Conservation (phyloP, 2,888 invertebrate species). For the Lottia gigantea region DNA sequence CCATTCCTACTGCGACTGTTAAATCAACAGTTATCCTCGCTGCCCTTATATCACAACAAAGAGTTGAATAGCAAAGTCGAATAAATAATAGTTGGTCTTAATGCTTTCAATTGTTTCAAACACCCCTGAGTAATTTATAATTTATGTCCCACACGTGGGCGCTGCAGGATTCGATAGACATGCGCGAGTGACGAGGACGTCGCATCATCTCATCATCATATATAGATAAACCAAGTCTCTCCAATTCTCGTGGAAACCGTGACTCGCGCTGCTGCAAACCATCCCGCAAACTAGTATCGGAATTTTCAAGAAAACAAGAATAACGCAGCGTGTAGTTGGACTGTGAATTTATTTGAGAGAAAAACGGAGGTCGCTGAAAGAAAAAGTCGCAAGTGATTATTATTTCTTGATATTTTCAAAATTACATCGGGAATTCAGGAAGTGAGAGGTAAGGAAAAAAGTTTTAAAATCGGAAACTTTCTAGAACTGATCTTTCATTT, state of each 20-base stretch:
- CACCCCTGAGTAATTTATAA: not conserved
- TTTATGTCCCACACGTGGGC: constrained; percentile 7
- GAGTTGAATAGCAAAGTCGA: not conserved
- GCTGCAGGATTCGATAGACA: constrained; percentile 1
- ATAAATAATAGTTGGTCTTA: not conserved
- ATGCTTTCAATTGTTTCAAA: constrained; percentile 2
- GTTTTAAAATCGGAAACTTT: too few species aligned
- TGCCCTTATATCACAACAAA: not conserved
- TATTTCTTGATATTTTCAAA: not conserved
- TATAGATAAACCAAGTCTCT: constrained; percentile 11
- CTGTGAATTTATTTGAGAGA: not conserved
- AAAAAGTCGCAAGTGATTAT: not conserved
- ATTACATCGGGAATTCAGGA: not conserved
- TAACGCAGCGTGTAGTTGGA: constrained; percentile 8
- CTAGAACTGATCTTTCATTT: too few species aligned
- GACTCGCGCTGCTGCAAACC: constrained; percentile 6
- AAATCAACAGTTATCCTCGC: too few species aligned
- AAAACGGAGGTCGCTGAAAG: not conserved
- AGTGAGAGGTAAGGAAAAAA: not conserved
- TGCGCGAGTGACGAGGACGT: constrained; percentile 10
- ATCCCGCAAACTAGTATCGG: constrained; percentile 2
- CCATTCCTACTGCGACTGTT: too few species aligned
- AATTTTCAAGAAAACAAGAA: not conserved
- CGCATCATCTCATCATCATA: constrained; percentile 9
- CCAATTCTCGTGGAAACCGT: constrained; percentile 6